A percentile compares a stretch with the other conserved stretches of the same genome.
Conservation (phyloP, 2,888 invertebrate species). For the Agelastica alni region DNA sequence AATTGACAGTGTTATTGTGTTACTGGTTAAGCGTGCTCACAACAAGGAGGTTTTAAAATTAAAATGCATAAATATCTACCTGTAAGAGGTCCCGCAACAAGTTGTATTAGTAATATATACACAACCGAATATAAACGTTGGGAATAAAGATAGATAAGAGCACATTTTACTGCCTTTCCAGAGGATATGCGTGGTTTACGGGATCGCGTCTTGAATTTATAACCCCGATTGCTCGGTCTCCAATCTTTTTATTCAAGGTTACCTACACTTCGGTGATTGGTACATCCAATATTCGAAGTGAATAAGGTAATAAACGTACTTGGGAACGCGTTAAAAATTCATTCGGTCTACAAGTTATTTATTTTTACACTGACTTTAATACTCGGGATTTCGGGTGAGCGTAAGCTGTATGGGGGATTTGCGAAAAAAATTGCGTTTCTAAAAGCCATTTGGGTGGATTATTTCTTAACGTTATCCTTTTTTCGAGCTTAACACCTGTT, state of each 20-base stretch:
- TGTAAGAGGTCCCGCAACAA: conserved; percentile 12
- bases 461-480: conserved; percentile 22
- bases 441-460: conserved; percentile 29
- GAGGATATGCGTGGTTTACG: conserved; percentile 17
- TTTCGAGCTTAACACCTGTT: conserved; percentile 25
- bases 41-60: no score
- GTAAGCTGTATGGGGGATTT: conserved; percentile 20
- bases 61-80: no score
- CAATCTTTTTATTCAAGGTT: conserved; percentile 10
- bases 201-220: conserved; percentile 17
- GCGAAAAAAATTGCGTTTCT: conserved; percentile 26
- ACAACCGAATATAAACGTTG: conserved; percentile 10
- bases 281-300: conserved; percentile 45
- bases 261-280: conserved; percentile 39
- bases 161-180: conserved; percentile 15
- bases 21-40: no score
- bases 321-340: conserved; percentile 28
- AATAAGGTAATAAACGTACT: conserved; percentile 46
- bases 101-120: conserved; percentile 13
- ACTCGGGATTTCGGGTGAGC: conserved; percentile 1
- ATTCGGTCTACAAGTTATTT: conserved; percentile 23
- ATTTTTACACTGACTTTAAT: conserved; percentile 11
- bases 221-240: conserved; percentile 15
- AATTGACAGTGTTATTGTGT: no score
- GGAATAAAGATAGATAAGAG: conserved; percentile 18